Conservation (phyloP, 1,140 invertebrate species). For the Heliconius congener region DNA sequence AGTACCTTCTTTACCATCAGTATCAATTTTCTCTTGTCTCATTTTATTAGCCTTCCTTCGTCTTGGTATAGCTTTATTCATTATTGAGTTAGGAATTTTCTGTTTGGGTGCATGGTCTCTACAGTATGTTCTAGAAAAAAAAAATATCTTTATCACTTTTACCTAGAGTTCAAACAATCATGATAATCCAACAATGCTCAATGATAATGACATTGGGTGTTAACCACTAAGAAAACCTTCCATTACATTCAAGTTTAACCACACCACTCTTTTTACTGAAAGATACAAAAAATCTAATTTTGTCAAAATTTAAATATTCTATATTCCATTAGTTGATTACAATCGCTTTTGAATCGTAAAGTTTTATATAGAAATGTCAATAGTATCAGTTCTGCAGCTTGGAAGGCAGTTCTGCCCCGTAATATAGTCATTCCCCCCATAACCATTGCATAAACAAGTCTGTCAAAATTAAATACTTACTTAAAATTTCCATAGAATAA, state of each 20-base stretch:
- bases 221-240: no score
- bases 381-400: no score
- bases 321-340: no score
- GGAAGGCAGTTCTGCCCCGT: no score
- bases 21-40: conserved; percentile 23
- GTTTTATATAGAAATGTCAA: no score
- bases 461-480: conserved; percentile 58
- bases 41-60: conserved; percentile 29
- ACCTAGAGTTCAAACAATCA: neutral
- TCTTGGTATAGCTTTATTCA: conserved; percentile 49
- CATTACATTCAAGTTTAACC: no score
- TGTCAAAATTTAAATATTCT: no score
- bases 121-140: conserved; percentile 58
- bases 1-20: neutral
- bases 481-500: conserved; percentile 83
- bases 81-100: conserved; percentile 51
- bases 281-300: no score
- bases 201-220: no score
- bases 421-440: no score
- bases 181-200: no score
- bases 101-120: conserved; percentile 57
- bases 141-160: neutral
- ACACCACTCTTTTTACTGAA: no score
- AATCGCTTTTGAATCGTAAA: neutral
- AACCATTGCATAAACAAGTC: neutral